Evolutionary conservation across 2,888 invertebrate species (phyloP).

Genomic region (Lycophotia porphyrea): DNA sequence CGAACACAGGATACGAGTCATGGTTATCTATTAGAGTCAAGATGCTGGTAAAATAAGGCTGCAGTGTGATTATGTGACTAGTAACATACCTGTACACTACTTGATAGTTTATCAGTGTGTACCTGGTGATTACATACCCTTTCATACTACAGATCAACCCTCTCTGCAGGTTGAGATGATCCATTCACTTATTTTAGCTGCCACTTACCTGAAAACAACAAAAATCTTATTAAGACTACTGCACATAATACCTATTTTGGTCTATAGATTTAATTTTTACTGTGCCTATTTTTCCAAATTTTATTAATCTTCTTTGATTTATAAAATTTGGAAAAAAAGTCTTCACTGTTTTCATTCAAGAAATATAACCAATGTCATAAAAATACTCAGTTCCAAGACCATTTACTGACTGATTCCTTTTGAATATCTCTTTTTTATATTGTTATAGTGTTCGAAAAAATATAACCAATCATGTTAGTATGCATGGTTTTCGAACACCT

Average conservation of each 20-base stretch:
- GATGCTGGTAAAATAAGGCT: background rate
- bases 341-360: too few species aligned
- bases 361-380: too few species aligned
- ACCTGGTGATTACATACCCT: background rate
- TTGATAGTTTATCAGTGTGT: background rate
- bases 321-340: too few species aligned
- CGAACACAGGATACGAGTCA: too few species aligned
- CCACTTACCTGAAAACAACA: conserved; percentile 1
- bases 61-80: too few species aligned
- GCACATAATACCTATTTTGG: background rate
- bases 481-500: background rate
- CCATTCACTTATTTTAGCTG: background rate
- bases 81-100: background rate
- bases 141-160: background rate
- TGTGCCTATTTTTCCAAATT: too few species aligned
- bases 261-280: too few species aligned
- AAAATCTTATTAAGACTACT: background rate
- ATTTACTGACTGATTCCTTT: too few species aligned
- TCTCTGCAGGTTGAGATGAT: background rate
- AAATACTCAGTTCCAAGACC: too few species aligned
- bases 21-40: background rate
- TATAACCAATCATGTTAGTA: background rate
- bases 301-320: too few species aligned
- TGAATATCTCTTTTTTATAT: too few species aligned
- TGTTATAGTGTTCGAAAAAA: background rate